Evolutionary conservation across 2,888 invertebrate species (phyloP).

Genomic region (Dione juno): DNA sequence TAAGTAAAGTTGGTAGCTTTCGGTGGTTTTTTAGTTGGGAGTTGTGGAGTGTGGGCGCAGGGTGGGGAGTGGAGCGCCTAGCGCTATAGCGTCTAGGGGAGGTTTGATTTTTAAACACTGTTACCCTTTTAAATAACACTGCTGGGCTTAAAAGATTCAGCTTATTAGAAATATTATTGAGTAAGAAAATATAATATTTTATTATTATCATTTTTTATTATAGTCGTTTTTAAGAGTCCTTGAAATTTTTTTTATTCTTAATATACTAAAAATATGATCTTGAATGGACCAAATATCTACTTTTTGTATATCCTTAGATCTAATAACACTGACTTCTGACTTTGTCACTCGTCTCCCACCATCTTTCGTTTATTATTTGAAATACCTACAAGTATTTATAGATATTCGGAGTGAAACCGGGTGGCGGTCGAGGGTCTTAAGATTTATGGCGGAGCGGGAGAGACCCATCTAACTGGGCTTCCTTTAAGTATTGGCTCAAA

Average conservation of each 20-base stretch:
- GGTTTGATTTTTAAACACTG: slow-evolving; percentile 43
- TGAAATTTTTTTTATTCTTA: neutral
- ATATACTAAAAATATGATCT: neutral
- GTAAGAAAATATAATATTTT: neutral
- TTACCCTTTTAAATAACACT: slow-evolving; percentile 30
- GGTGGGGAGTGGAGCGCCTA: slow-evolving; percentile 36
- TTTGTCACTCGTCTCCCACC: slow-evolving; percentile 60
- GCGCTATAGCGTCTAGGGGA: slow-evolving; percentile 40
- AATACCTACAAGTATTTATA: slow-evolving; percentile 81
- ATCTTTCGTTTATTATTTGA: slow-evolving; percentile 77
- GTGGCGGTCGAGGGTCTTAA: slow-evolving; percentile 82
- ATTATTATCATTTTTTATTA: neutral
- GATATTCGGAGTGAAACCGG: slow-evolving; percentile 81
- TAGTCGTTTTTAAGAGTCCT: neutral
- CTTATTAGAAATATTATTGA: slow-evolving; percentile 2
- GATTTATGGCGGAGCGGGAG: slow-evolving; percentile 82
- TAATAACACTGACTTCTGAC: slow-evolving; percentile 51
- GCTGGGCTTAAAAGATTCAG: slow-evolving; percentile 17
- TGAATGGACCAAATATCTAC: neutral
- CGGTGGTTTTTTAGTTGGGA: slow-evolving; percentile 39
- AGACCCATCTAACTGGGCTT: slow-evolving; percentile 81
- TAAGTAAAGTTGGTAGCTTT: slow-evolving; percentile 39
- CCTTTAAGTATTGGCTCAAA: slow-evolving; percentile 56
- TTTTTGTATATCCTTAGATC: neutral
- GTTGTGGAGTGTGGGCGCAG: slow-evolving; percentile 26